Evolutionary conservation across 2,888 invertebrate species (phyloP), one percentile per base, ranked within the genome.

Genomic region (Eulithis testata): DNA sequence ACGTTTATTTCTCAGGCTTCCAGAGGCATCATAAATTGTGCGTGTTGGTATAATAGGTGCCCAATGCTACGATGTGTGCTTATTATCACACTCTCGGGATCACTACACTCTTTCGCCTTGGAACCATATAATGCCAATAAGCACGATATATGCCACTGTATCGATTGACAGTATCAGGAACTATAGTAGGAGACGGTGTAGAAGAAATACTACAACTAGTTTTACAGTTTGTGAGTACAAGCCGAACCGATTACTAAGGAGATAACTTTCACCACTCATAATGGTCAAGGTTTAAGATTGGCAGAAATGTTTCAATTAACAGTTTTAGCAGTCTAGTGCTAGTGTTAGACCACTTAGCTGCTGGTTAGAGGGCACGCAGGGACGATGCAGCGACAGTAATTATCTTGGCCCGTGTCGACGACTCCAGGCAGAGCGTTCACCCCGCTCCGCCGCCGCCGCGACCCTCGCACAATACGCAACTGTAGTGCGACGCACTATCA

Each of bases 351-450:
- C 71, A 72, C 68, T 75, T 72, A 71, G 75, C 63, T 67, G 73
- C 73, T 77, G 79, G 75, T 74, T 70, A 75, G 74, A 78, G 80
- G 78, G 81, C 79, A 73, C 52, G 74, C 79, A 79, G 76, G 83
- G 84, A 49, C 85, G 82, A 83, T 85, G 81, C 79, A 81, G 88
- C 88, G 87, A 89, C 89, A 89, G 89, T 90, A 90, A 92, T 92
- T 92, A 92, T 91, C 90, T 86, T 81, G 80, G 79, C 79, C 77
- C 81, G 89, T 88, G 92, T 91, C 92, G 91, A 84, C 92, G 92
- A 92, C 92, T 90, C 86, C 83, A 76, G 82, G 81, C 83, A 83
- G 92, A 91, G 81, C 92, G 86, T 92, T 92, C 90, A 92, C 92
- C 92, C 91, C 91, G 67, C 60, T 31, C 52, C 51, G 60, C 60